Percentiles rank a stretch among this genome's conserved stretches.
These are phyloP conservation scores for Montifringilla adamsi DNA, from an alignment of 2,113 vertebrate genomes.

Conservation along the genomic window DNA sequence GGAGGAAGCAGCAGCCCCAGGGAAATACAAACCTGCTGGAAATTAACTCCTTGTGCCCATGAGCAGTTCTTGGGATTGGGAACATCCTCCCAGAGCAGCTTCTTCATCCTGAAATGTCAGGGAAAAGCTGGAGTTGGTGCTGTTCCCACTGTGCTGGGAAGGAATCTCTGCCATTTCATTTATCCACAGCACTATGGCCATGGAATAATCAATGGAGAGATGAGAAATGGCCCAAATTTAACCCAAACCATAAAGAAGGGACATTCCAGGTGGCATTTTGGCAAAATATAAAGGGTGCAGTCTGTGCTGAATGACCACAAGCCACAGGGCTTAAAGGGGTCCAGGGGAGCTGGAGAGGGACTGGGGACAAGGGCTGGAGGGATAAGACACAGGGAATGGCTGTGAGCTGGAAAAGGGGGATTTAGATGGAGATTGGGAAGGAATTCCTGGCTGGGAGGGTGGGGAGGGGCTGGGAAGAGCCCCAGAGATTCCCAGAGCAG, in stretches of 20 bases:
- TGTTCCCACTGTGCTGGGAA: background rate
- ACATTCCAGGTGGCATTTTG: background rate
- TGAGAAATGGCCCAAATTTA: background rate
- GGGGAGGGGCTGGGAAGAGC: fast-evolving
- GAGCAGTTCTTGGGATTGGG: slow-evolving; percentile 95
- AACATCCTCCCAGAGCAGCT: slow-evolving; percentile 89
- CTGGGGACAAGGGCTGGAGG: background rate
- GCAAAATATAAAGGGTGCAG: background rate
- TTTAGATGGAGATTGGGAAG: background rate
- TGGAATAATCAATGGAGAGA: background rate
- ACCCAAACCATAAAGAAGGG: background rate
- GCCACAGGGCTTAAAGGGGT: background rate
- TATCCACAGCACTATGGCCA: background rate
- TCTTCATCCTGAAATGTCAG: slow-evolving; percentile 84
- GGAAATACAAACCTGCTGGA: slow-evolving; percentile 82
- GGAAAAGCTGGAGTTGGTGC: background rate
- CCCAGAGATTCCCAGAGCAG: background rate
- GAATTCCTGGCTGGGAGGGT: background rate
- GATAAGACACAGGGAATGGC: background rate
- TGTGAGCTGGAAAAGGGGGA: fast-evolving
- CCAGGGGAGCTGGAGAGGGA: background rate
- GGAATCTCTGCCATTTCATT: background rate
- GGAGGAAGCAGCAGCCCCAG: background rate
- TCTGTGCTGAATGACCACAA: background rate
- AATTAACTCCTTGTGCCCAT: slow-evolving; percentile 93